Evolutionary conservation across 2,888 invertebrate genomes (phyloP).

Genomic region (Pristionchus exspectatus): DNA sequence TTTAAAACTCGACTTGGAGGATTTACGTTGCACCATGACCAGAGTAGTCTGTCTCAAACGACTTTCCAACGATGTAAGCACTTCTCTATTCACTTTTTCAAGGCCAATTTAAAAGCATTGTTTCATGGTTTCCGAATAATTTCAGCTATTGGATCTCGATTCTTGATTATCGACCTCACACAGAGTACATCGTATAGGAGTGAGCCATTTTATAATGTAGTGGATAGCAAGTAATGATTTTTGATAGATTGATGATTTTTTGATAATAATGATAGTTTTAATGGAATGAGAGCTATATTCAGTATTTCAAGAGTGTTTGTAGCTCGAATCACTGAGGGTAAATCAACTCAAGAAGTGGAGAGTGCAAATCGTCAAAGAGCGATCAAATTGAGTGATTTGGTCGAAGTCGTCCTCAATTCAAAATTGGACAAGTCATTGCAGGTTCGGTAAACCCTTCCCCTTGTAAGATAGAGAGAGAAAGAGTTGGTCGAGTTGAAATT

Average conservation of each 20-base stretch:
- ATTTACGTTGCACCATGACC: neutral
- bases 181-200: conserved; percentile 17
- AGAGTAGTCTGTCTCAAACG: conserved; percentile 47
- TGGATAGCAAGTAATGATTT: neutral
- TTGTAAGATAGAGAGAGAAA: neutral
- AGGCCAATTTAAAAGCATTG: neutral
- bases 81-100: neutral
- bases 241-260: neutral
- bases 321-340: neutral
- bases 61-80: conserved; percentile 44
- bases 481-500: neutral
- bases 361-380: neutral
- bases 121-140: neutral
- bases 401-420: conserved; percentile 28
- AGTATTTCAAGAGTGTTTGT: neutral
- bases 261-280: neutral
- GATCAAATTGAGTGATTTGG: conserved; percentile 46
- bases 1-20: neutral
- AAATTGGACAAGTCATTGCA: conserved; percentile 12
- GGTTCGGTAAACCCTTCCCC: neutral
- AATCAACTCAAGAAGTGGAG: neutral
- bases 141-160: conserved; percentile 5
- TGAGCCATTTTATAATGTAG: neutral
- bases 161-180: neutral
- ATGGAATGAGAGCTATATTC: too few species aligned